These are phyloP conservation scores for Arizona elegans DNA, from an alignment of 2,113 vertebrate species.

Conservation along the genomic window DNA sequence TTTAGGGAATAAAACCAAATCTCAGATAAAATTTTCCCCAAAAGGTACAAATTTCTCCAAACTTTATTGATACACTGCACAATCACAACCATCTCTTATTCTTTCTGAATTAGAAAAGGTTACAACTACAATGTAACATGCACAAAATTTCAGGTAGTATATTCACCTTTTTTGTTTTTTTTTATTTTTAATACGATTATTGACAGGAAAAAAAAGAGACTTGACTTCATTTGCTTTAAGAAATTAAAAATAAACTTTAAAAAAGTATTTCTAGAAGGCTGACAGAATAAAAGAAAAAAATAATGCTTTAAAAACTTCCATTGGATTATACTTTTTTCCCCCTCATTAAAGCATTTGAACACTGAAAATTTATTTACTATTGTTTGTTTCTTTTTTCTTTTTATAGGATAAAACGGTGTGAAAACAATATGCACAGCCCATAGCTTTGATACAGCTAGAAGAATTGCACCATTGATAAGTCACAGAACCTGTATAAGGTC, in stretches of 20 bases:
- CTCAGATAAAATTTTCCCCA: constrained; percentile 67
- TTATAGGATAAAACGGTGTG: constrained; percentile 53
- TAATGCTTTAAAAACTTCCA: constrained; percentile 36
- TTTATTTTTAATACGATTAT: constrained; percentile 72
- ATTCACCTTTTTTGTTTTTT: constrained; percentile 69
- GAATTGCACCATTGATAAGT: constrained; percentile 64
- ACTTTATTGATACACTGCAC: constrained; percentile 88
- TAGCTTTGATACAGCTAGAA: constrained; percentile 55
- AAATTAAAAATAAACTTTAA: constrained; percentile 34
- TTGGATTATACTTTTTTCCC: constrained; percentile 30
- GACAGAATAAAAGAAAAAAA: constrained; percentile 37
- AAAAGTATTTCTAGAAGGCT: constrained; percentile 43
- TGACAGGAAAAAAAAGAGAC: constrained; percentile 65
- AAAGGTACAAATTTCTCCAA: constrained; percentile 80
- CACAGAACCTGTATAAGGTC: constrained; percentile 50
- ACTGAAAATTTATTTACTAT: constrained; percentile 37
- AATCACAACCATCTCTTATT: constrained; percentile 85
- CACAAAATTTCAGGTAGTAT: constrained; percentile 81
- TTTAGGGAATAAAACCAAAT: neutral
- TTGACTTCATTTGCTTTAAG: constrained; percentile 43
- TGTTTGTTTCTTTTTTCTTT: constrained; percentile 32
- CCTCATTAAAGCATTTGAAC: constrained; percentile 66
- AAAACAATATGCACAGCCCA: constrained; percentile 57
- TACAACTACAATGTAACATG: constrained; percentile 87
- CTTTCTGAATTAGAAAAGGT: constrained; percentile 86